A percentile compares a stretch with the other conserved stretches of the same genome.
Conservation (phyloP, 2,113 vertebrate genomes). For the Eulacestoma nigropectus region DNA sequence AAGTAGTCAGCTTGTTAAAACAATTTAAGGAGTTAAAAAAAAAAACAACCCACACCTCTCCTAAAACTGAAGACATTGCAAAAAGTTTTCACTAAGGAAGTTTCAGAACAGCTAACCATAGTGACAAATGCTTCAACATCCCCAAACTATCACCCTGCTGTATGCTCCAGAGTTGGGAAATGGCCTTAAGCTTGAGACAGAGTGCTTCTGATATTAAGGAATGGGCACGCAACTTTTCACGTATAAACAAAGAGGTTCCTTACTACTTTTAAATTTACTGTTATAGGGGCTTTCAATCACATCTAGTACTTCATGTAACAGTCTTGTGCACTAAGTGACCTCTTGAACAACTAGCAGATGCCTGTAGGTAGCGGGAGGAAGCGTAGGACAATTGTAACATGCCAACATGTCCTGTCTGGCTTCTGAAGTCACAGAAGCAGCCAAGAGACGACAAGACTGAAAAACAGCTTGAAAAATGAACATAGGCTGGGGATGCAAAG, state of each 20-base stretch:
- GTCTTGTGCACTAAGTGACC: neutral
- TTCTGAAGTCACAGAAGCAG: neutral
- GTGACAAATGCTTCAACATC: neutral
- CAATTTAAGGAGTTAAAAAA: neutral
- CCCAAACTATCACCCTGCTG: no score
- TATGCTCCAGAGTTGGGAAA: neutral
- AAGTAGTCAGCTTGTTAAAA: neutral
- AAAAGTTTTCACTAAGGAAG: neutral
- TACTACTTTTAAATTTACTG: neutral
- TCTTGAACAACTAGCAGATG: neutral
- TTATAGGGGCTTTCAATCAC: neutral
- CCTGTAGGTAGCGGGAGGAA: fast-evolving
- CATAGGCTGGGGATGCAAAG: neutral
- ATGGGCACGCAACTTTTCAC: neutral
- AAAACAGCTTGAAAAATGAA: neutral
- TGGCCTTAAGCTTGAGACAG: no score
- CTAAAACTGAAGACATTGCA: neutral
- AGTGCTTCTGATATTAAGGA: neutral
- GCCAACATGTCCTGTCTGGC: neutral
- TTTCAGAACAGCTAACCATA: neutral
- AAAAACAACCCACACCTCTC: no score
- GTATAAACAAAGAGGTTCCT: neutral
- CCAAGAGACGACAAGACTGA: neutral
- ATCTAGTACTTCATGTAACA: neutral
- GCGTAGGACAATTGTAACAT: fast-evolving